A percentile compares a stretch with the other conserved stretches of the same genome.
Conservation (phyloP, 2,797 vertebrate species). For the Apogon hyalosoma region DNA sequence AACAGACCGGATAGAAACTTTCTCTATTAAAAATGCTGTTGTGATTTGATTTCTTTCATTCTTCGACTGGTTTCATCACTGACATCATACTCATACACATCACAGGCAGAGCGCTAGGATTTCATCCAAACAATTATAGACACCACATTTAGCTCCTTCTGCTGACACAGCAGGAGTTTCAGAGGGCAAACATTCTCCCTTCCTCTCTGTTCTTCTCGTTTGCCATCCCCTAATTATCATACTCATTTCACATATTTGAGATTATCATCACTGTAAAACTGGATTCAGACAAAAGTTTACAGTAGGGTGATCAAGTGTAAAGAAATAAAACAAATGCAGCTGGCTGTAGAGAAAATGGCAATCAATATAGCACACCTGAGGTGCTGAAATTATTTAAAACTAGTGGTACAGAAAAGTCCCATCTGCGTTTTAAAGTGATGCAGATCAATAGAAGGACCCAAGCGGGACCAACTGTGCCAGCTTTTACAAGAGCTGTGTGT, state of each 20-base stretch:
- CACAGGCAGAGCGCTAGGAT: constrained; percentile 19
- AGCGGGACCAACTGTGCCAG: constrained; percentile 15
- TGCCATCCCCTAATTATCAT: constrained; percentile 5
- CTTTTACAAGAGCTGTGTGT: constrained; percentile 12
- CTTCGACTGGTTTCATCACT: constrained; percentile 49
- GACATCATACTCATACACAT: constrained; percentile 55
- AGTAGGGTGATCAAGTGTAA: constrained; percentile 18
- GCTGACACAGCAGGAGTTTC: constrained; percentile 64
- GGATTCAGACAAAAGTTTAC: constrained; percentile 32
- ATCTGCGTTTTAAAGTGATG: constrained; percentile 57
- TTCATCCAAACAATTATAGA: constrained; percentile 54
- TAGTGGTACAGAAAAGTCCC: constrained; percentile 43
- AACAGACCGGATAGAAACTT: constrained; percentile 8
- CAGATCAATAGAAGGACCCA: constrained; percentile 38
- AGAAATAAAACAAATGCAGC: constrained; percentile 62
- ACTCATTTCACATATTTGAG: constrained; percentile 35
- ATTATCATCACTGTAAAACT: constrained; percentile 23
- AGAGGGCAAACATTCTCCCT: constrained; percentile 44
- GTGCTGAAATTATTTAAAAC: constrained; percentile 53
- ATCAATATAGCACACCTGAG: constrained; percentile 55
- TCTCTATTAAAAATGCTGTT: constrained; percentile 3
- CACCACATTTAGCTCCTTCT: constrained; percentile 43
- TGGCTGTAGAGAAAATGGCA: constrained; percentile 38
- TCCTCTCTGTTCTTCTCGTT: constrained; percentile 23
- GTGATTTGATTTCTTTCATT: constrained; percentile 42